phyloP scores from a whole-genome alignment of 2,888 invertebrate genomes.

The Mamestra brassicae region DNA sequence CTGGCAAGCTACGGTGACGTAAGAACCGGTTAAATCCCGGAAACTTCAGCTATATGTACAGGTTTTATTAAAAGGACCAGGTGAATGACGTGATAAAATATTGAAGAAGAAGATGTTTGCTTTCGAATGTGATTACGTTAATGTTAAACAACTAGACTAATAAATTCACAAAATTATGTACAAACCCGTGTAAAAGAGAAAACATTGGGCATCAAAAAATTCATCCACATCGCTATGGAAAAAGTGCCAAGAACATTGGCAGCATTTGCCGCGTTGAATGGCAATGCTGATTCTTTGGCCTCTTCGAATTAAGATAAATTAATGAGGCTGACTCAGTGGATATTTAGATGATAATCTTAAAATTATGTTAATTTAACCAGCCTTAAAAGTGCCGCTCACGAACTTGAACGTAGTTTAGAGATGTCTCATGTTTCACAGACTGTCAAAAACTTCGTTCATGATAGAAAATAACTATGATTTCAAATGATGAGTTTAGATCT shows the following conservation, averaged over 20 bases:
- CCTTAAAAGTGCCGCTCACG: not conserved
- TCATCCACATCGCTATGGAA: too few species aligned
- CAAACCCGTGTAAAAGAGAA: too few species aligned
- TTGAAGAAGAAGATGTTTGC: not conserved
- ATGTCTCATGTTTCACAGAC: not conserved
- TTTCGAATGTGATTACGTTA: too few species aligned
- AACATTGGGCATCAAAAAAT: too few species aligned
- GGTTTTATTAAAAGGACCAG: not conserved
- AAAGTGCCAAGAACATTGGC: too few species aligned
- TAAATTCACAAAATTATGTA: too few species aligned
- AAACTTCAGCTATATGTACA: not conserved
- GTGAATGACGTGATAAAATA: not conserved
- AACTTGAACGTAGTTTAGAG: not conserved
- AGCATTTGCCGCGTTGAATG: too few species aligned
- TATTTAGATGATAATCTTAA: not conserved
- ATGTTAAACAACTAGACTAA: too few species aligned
- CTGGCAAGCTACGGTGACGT: constrained; percentile 35
- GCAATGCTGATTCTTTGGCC: too few species aligned
- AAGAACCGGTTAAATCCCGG: constrained; percentile 4
- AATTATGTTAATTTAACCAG: constrained; percentile 17
- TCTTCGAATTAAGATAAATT: too few species aligned
- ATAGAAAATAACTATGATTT: not conserved
- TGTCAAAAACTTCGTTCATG: not conserved
- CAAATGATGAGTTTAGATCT: not conserved
- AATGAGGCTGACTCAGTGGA: not conserved